Evolutionary conservation across 2,113 vertebrate genomes (phyloP).

Genomic region (Serilophus lunatus): DNA sequence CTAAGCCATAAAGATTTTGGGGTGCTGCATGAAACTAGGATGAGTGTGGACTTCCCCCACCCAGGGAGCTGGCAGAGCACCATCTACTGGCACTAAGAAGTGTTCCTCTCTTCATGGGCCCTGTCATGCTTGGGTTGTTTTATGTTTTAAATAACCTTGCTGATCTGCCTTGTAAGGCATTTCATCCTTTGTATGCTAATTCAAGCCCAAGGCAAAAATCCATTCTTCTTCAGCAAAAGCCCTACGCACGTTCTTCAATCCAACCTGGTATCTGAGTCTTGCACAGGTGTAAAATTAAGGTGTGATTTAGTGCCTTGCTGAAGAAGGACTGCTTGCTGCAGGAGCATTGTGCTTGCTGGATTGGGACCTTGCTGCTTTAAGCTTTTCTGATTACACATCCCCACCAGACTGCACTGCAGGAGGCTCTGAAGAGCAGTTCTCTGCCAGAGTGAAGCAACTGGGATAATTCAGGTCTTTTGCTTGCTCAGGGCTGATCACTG

Average conservation of each 20-base stretch:
- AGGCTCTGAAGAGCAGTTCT: neutral
- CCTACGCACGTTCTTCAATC: neutral
- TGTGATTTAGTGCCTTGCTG: constrained; percentile 5
- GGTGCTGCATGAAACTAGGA: neutral
- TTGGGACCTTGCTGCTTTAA: constrained; percentile 20
- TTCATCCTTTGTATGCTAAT: constrained; percentile 4
- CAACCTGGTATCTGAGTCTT: neutral
- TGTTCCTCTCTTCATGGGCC: neutral
- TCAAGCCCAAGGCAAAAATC: neutral
- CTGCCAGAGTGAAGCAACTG: constrained; percentile 26
- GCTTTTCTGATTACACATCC: constrained; percentile 12
- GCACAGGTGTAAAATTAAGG: neutral
- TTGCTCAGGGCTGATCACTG: constrained; percentile 61
- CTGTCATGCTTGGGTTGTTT: neutral
- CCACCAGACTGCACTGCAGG: neutral
- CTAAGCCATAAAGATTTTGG: neutral
- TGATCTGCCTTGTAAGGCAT: neutral
- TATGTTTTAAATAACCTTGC: neutral
- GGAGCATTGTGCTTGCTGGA: neutral
- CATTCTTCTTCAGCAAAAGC: neutral
- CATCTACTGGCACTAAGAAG: neutral
- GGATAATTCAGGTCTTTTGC: constrained; percentile 40
- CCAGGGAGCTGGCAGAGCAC: neutral
- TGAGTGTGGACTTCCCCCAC: neutral
- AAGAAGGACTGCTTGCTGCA: neutral